These are phyloP conservation scores for Merodon equestris DNA, from an alignment of 2,888 invertebrate species.

Conservation along the genomic window DNA sequence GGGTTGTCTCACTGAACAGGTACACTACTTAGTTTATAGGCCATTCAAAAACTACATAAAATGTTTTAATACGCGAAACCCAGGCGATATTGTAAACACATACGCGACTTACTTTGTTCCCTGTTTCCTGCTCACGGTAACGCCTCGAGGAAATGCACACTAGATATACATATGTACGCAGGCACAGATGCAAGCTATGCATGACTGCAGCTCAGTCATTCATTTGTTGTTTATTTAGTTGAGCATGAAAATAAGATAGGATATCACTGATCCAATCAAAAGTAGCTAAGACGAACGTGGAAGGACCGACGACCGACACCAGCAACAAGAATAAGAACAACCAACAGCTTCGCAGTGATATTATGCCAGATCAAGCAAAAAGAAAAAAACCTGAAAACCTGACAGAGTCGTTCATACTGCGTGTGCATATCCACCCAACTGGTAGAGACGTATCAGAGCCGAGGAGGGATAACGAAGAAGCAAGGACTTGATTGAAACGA, in stretches of 20 bases:
- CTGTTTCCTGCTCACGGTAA: too few relatives aligned
- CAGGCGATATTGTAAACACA: constrained; percentile 45
- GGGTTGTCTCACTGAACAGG: constrained; percentile 63
- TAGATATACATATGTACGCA: background rate
- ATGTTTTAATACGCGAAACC: constrained; percentile 38
- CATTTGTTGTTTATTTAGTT: constrained; percentile 56
- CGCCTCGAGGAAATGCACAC: background rate
- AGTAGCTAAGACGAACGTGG: too few relatives aligned
- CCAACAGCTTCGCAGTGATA: too few relatives aligned
- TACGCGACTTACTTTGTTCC: constrained; percentile 48
- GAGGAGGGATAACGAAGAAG: constrained; percentile 46
- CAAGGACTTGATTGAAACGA: constrained; percentile 70
- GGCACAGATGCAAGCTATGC: constrained; percentile 12
- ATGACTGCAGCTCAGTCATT: background rate
- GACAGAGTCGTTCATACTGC: constrained; percentile 39
- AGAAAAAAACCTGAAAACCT: background rate
- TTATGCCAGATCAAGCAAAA: constrained; percentile 30
- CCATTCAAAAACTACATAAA: constrained; percentile 60
- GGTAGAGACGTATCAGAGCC: constrained; percentile 61
- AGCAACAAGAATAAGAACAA: constrained; percentile 34
- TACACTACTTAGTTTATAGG: constrained; percentile 69
- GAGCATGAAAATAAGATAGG: constrained; percentile 60
- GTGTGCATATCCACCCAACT: constrained; percentile 47
- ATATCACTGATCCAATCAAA: constrained; percentile 60
- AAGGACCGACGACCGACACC: constrained; percentile 64